phyloP scores from a whole-genome alignment of 2,888 invertebrate species.

The Hecatera dysodea region DNA sequence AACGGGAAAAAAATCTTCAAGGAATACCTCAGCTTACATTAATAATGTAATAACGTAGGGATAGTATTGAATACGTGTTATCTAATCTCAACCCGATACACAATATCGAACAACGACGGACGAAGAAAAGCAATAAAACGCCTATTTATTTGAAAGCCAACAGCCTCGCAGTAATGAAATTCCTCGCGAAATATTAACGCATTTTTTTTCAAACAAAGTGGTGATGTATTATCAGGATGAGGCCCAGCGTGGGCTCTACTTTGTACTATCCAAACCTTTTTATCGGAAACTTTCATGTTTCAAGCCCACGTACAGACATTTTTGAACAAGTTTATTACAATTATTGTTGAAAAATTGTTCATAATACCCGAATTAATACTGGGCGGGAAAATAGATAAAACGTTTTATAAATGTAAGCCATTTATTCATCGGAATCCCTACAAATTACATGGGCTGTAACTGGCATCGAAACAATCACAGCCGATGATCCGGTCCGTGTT shows the following conservation, averaged over 20 bases:
- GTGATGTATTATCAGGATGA: conserved; percentile 82
- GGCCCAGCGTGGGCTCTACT: conserved; percentile 64
- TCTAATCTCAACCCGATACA: conserved; percentile 81
- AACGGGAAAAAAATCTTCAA: neutral
- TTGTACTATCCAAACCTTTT: conserved; percentile 46
- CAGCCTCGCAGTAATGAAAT: conserved; percentile 88
- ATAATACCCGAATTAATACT: conserved; percentile 39
- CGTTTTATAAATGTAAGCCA: conserved; percentile 78
- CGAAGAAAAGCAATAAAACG: conserved; percentile 88
- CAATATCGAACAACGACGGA: conserved; percentile 80
- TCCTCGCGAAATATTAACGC: conserved; percentile 88
- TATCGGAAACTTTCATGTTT: conserved; percentile 40
- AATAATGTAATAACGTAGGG: conserved; percentile 54
- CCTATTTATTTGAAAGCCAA: conserved; percentile 89
- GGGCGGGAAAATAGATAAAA: conserved; percentile 46
- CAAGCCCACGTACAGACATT: conserved; percentile 12
- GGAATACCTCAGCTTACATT: conserved; percentile 13
- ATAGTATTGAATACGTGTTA: conserved; percentile 66
- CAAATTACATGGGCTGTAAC: conserved; percentile 87
- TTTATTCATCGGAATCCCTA: conserved; percentile 86
- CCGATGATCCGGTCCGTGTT: conserved; percentile 86
- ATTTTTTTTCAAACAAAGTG: conserved; percentile 86
- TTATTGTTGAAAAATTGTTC: conserved; percentile 36
- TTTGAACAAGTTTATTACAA: conserved; percentile 29
- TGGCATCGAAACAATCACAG: conserved; percentile 87